phyloP scores from a whole-genome alignment of 2,113 vertebrate genomes.

The Trochalopteron elliotii region DNA sequence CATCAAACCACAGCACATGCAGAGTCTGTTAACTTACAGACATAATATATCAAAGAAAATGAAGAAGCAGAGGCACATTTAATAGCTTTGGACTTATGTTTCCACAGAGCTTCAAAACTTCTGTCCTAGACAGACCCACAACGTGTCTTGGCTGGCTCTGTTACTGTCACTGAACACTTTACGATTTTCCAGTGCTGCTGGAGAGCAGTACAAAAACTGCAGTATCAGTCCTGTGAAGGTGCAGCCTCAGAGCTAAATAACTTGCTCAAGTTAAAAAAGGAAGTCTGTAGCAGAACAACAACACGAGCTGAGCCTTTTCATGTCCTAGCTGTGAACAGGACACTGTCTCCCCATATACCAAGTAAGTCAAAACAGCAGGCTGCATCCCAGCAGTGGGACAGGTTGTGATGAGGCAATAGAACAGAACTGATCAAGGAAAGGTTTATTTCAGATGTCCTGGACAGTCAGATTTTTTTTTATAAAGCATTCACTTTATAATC shows the following conservation, averaged over 20 bases:
- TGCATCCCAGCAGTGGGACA: background rate
- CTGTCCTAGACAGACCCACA: background rate
- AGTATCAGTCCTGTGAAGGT: background rate
- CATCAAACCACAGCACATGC: background rate
- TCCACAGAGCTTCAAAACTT: background rate
- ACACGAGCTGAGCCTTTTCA: background rate
- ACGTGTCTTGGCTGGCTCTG: background rate
- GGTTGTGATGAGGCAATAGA: background rate
- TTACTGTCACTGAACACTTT: background rate
- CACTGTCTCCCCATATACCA: rapidly evolving
- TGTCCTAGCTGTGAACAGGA: background rate
- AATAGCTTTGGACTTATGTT: background rate
- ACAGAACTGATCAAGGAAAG: background rate
- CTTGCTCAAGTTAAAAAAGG: background rate
- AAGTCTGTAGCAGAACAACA: background rate
- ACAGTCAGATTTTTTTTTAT: background rate
- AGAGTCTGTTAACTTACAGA: background rate
- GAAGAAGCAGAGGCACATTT: background rate
- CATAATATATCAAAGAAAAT: background rate
- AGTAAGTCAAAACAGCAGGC: background rate
- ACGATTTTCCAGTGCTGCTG: background rate
- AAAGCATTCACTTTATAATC: background rate
- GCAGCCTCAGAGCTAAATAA: background rate
- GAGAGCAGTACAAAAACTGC: background rate
- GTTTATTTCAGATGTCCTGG: background rate